phyloP scores from a whole-genome alignment of 2,888 invertebrate species.

The Cremastinae sp. region DNA sequence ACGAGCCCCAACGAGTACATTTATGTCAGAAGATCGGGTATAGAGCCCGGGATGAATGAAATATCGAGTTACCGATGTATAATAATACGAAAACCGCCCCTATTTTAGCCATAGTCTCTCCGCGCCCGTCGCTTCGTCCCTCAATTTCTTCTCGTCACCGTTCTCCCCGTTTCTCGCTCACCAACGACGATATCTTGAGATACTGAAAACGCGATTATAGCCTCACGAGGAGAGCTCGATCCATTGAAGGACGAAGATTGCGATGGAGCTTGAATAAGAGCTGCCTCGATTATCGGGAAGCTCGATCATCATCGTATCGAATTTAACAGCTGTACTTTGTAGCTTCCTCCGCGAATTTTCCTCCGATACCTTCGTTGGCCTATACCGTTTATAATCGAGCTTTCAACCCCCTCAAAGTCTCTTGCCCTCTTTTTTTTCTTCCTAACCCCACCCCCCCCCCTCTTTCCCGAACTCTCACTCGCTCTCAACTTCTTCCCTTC shows the following conservation, averaged over 20 bases:
- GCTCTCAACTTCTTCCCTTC: constrained; percentile 6
- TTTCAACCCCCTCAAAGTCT: constrained; percentile 16
- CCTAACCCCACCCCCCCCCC: background rate
- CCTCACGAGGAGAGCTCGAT: constrained; percentile 1
- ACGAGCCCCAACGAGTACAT: constrained; percentile 5
- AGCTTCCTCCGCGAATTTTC: constrained; percentile 6
- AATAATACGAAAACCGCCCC: constrained; percentile 53
- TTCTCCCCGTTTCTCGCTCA: constrained; percentile 7
- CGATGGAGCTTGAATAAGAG: constrained; percentile 31
- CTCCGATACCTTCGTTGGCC: constrained; percentile 11
- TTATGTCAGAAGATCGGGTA: constrained; percentile 51
- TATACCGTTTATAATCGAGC: constrained; percentile 17
- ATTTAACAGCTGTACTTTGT: constrained; percentile 15
- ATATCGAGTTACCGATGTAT: constrained; percentile 63
- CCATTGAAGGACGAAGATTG: constrained; percentile 40
- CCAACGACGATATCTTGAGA: constrained; percentile 39
- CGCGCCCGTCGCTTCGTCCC: background rate
- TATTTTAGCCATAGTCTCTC: constrained; percentile 49
- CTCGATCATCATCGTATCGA: constrained; percentile 36
- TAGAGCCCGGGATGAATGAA: constrained; percentile 63
- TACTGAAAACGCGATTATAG: background rate
- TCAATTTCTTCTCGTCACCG: constrained; percentile 39
- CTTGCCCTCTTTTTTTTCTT: background rate
- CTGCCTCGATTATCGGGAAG: constrained; percentile 41
- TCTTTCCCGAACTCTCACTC: constrained; percentile 1